Evolutionary conservation across 2,888 invertebrate genomes (phyloP), one percentile per base, ranked within the genome.

Genomic region (Eumerus sabulonum): DNA sequence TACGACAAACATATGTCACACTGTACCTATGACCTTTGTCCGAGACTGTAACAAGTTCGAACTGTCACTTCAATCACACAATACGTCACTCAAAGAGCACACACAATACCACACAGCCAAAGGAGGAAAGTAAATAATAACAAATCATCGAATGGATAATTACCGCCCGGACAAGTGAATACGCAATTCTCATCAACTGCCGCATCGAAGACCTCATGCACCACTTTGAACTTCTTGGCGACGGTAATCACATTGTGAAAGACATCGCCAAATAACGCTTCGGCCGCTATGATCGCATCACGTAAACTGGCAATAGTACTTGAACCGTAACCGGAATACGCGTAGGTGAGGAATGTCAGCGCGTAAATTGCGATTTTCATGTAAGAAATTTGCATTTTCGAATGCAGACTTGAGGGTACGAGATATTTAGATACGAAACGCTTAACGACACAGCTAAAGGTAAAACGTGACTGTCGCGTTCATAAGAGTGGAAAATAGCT

Each of bases 181-280:
- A 93, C 87, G 84, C 96, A 96, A 68, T 94, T 92, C 87, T 96
- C 96, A 84, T 96, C 95, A 1, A 95, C 93, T 13, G 96, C 95
- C 1, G 95, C 94, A 88, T 95, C 94, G 84, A 96, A 93, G 4
- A 96, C 92, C 84, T 96, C 95, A 84, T 95, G 94, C 56, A 95
- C 90, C 12, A 92, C 92, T 84, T 92, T 92, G 84, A 96, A 93
- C 85, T 93, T 94, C 84, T 92, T 92, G 9, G 93, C 94, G 7
- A 95, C 91, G 16, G 93, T 92, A 72, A 94, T 92, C 14, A 93
- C 91, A 89, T 95, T 95, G 82, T 92, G 90, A 83, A 95, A 91
- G 83, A 94, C 91, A 86, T 95, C 94, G 11, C 94, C 93, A 86
- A 96, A 94, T 44, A 95, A 92, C n/a, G 92, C 92, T 89, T 95